Base-by-base conservation (phyloP, 2,888 invertebrate species). In the Drosophila tripunctata region DNA sequence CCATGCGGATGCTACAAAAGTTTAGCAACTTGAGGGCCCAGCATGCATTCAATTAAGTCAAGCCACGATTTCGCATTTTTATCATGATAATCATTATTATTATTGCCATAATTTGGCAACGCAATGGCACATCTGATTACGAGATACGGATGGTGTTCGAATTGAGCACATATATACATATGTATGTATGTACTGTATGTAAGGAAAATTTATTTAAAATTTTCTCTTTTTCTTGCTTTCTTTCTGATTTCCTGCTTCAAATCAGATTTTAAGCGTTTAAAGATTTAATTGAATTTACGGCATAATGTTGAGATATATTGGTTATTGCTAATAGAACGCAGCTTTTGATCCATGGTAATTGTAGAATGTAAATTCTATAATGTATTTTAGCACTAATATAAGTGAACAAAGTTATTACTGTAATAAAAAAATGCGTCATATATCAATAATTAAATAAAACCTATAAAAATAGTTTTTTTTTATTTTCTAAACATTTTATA, bases 31-130 rank as follows among this genome's bases (percentile, higher is more conserved):
- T 52, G 52, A 44, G 36, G 14, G 57, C 84, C 38, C 80, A 74
- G 77, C 81, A 75, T 79, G 85, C 66, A 81, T 81, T 81, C 82
- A 81, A 81, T 81, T 81, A 85, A 77, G 66, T 33, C 54, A 33
- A 65, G 71, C 66, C 74, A 64, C 56, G 70, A 62, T 61, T 61
- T 60, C 17, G 19, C 55, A 72, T 68, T 80, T 72, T 65, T 69
- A 74, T 78, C 61, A 35, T 50, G 43, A 54, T 67, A 60, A 57
- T 82, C 55, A 74, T 74, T 24, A 36, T 66, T 41, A 55, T 63
- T 36, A 56, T 63, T 77, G 54, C 64, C 66, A 65, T 47, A 48
- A 79, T 72, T 72, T 72, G 74, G 69, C 74, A 68, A 51, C 22
- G 54, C 44, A 22, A 41, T 64, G 24, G 12, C 36, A 19, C 50